Evolutionary conservation across 2,888 invertebrate species (phyloP), one percentile per base, ranked within the genome.

Genomic region (Conistra vaccinii): DNA sequence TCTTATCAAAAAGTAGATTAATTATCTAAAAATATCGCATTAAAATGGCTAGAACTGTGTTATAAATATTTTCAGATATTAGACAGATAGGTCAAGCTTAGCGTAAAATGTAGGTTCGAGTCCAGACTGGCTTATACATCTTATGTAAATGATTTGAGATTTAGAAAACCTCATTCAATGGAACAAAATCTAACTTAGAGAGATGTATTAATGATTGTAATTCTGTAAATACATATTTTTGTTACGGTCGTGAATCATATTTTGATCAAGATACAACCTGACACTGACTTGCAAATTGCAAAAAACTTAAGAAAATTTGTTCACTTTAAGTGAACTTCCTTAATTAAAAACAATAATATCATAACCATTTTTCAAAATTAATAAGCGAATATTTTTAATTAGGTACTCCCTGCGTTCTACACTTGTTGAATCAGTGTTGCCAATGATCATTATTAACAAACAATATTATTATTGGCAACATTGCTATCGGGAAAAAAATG

Each of bases 401-500:
- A 6, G 20, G 7, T 20, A 69, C 23, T 2, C 17, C 12, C n/a
- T 12, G 53, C 3, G 61, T 17, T 51, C 29, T 12, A 60, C 58
- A 48, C 53, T 67, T 26, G 12, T 69, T 69, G 23, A 67, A 73
- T 57, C 66, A 72, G 69, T 74, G 69, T 67, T 85, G 60, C 74
- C 82, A 78, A 72, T 85, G 35, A 71, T 35, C 57, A 73, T 85
- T 70, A 73, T 78, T 66, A 62, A 60, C 58, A 67, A 69, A 83
- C 60, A 84, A 78, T 75, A 84, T 78, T 58, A 82, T 78, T 63
- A 83, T 83, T 73, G 83, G 72, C 60, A 69, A 73, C 58, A 45
- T 62, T 63, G 48, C 63, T 70, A 61, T 68, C 68, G 48, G 39
- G 0, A 55, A 69, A 69, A 58, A 72, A 55, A 51, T 63, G 35